Base-by-base conservation (phyloP, 37 sponge, comb jelly and placozoan genomes). In the Beroe forskalii region DNA sequence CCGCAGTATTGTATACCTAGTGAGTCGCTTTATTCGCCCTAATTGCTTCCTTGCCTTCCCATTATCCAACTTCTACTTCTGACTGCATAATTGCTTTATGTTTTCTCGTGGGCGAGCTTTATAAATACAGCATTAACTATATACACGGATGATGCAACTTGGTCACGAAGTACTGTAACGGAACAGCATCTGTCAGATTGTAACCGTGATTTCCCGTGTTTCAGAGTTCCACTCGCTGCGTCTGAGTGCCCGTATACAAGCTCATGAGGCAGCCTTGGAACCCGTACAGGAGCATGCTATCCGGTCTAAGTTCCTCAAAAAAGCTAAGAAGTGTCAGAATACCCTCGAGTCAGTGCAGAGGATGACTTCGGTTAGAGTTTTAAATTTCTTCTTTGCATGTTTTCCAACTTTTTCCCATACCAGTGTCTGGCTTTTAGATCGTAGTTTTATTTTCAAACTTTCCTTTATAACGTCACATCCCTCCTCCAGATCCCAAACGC, bases 1-100 rank as follows among this genome's bases (percentile, higher is more conserved):
- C 92, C 95, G 19, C 90, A 96, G 31, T 90, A 93, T 41, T 60
- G 35, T 35, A 91, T 91, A 28, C 95, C 93, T 61, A 95, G 95
- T 61, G 1, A 90, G 41, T 80, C n/a, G n/a, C n/a, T n/a, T n/a
- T n/a, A 20, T 41, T 23, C 14, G n/a, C 76, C 89, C 32, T 32
- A 22, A 9, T 14, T 19, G 31, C 48, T 41, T n/a, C n/a, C n/a
- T n/a, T n/a, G n/a, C n/a, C n/a, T 41, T 72, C 17, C 30, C 67
- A 23, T 37, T 35, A 3, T 25, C 27, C 48, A 80, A 36, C 25
- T 90, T 32, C 76, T 14, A 66, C 33, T 62, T 41, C 6, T 28
- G 12, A n/a, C 19, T 80, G 14, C 41, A n/a, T n/a, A n/a, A n/a
- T n/a, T n/a, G n/a, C n/a, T n/a, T 61, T 23, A 61, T 23, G 62